Conservation (phyloP, 2,113 vertebrate genomes). For the Seriola rivoliana region DNA sequence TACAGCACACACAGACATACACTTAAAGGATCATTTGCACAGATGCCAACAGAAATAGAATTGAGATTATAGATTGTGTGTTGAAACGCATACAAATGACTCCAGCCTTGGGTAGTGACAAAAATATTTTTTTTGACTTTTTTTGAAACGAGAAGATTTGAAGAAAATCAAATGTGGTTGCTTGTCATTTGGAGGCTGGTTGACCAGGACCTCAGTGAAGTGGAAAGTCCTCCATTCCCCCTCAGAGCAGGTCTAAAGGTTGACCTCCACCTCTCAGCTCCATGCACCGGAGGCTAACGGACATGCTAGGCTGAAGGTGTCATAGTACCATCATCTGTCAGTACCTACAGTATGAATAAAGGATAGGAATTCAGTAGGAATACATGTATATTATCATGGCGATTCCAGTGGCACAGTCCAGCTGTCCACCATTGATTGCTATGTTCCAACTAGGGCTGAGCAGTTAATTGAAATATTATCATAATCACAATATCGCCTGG, state of each 20-base stretch:
- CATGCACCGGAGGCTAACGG: too few relatives aligned
- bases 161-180: not conserved
- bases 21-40: slow-evolving; percentile 27
- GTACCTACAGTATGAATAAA: too few relatives aligned
- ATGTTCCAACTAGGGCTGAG: too few relatives aligned
- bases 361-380: too few relatives aligned
- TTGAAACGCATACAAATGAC: not conserved
- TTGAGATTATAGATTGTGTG: too few relatives aligned
- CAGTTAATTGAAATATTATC: too few relatives aligned
- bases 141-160: not conserved
- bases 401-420: too few relatives aligned
- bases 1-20: not conserved
- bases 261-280: not conserved
- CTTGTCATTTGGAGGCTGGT: not conserved
- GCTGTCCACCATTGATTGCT: too few relatives aligned
- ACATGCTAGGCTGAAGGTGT: too few relatives aligned
- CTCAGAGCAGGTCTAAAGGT: not conserved
- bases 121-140: not conserved
- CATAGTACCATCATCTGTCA: too few relatives aligned
- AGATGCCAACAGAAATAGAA: slow-evolving; percentile 10
- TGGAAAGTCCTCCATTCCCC: not conserved
- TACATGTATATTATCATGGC: too few relatives aligned
- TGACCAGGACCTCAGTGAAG: not conserved
- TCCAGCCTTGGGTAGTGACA: not conserved
- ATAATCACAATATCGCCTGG: too few relatives aligned